phyloP scores from a whole-genome alignment of 2,113 vertebrate species.

The Mustelus asterias region DNA sequence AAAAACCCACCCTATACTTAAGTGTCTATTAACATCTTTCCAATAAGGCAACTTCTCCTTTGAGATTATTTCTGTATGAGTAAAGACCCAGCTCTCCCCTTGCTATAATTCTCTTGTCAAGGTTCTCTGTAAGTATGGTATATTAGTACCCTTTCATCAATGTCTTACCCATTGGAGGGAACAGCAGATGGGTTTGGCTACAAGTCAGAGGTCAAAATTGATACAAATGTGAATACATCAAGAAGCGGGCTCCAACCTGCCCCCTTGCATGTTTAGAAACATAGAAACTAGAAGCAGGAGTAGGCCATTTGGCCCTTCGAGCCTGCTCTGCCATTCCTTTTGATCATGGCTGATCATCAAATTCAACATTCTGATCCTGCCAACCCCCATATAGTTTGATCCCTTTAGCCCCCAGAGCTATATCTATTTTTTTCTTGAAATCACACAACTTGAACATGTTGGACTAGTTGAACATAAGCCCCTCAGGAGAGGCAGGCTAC shows the following conservation, averaged over 20 bases:
- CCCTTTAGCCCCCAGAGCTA: too few relatives aligned
- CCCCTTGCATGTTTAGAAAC: background rate
- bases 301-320: too few relatives aligned
- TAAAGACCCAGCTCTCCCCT: background rate
- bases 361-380: too few relatives aligned
- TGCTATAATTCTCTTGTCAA: background rate
- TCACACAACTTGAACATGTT: background rate
- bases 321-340: too few relatives aligned
- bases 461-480: background rate
- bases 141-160: background rate
- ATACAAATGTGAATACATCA: background rate
- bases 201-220: background rate
- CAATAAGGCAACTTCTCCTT: background rate
- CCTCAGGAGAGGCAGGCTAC: background rate
- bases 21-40: background rate
- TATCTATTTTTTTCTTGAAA: too few relatives aligned
- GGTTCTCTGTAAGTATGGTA: background rate
- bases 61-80: background rate
- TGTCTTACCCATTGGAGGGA: background rate
- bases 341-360: too few relatives aligned
- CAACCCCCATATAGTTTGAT: too few relatives aligned
- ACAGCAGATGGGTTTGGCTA: background rate
- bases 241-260: background rate
- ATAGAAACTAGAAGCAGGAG: too few relatives aligned
- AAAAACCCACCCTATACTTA: background rate